Conservation (phyloP, 2,113 vertebrate genomes). For the Perca flavescens region DNA sequence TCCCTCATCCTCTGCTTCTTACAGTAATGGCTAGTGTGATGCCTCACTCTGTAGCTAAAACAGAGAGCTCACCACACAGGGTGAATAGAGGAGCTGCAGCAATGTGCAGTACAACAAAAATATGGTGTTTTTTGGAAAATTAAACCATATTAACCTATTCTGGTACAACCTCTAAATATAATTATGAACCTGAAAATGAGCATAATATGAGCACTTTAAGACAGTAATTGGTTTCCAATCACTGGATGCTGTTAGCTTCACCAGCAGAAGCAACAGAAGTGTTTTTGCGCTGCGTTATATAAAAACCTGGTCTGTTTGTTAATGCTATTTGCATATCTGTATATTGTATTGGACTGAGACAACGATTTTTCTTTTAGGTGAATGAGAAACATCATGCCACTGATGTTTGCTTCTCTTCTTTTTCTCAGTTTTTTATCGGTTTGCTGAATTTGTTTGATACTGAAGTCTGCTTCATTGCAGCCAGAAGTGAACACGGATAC, state of each 20-base stretch:
- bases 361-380: constrained; percentile 22
- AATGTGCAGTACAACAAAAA: too few relatives aligned
- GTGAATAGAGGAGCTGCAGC: too few relatives aligned
- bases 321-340: constrained; percentile 29
- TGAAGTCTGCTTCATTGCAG: constrained; percentile 27
- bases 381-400: neutral
- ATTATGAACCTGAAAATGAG: too few relatives aligned
- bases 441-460: constrained; percentile 36
- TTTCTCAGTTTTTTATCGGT: constrained; percentile 29
- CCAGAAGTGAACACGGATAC: constrained; percentile 35
- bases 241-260: neutral
- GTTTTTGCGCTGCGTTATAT: neutral
- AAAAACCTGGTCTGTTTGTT: neutral
- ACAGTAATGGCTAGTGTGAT: too few relatives aligned
- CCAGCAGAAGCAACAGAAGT: constrained; percentile 14
- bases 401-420: constrained; percentile 4
- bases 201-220: neutral
- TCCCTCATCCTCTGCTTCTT: too few relatives aligned
- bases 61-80: too few relatives aligned
- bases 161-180: too few relatives aligned
- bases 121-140: too few relatives aligned
- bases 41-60: too few relatives aligned
- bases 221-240: constrained; percentile 17
- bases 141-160: too few relatives aligned
- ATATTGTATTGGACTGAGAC: constrained; percentile 12